These are phyloP conservation scores for Hypselothyrea guttata DNA, from an alignment of 2,888 invertebrate genomes.

Conservation along the genomic window DNA sequence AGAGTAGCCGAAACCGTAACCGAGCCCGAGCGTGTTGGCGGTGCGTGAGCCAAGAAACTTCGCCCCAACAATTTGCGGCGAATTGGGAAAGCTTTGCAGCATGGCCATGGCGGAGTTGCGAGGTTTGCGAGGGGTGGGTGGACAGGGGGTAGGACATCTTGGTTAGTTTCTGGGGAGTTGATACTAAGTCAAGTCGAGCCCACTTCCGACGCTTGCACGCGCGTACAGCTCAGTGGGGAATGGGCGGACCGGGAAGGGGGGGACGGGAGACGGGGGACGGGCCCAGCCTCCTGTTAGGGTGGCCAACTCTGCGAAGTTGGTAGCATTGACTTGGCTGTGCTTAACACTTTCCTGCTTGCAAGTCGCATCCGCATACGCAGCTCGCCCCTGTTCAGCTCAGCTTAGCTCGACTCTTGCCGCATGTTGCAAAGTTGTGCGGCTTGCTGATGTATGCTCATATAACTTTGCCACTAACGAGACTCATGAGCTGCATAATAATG, in stretches of 20 bases:
- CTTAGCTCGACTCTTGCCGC: constrained; percentile 18
- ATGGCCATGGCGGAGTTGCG: neutral
- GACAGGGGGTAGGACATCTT: neutral
- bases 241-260: too few species aligned
- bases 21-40: constrained; percentile 25
- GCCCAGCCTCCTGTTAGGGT: constrained; percentile 7
- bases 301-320: constrained; percentile 54
- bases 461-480: constrained; percentile 77
- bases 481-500: constrained; percentile 75
- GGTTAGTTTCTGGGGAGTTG: constrained; percentile 1
- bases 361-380: constrained; percentile 31
- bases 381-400: neutral
- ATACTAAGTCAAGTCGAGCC: constrained; percentile 42
- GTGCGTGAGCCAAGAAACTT: constrained; percentile 40
- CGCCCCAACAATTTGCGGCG: constrained; percentile 57
- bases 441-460: constrained; percentile 73
- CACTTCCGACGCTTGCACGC: constrained; percentile 43
- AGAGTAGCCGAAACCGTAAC: constrained; percentile 12
- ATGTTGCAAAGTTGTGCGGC: constrained; percentile 71
- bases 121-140: too few species aligned
- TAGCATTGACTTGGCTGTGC: constrained; percentile 67
- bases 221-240: constrained; percentile 17
- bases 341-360: constrained; percentile 70
- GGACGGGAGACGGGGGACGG: too few species aligned
- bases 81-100: constrained; percentile 49